Conservation (phyloP, 2,888 invertebrate genomes). For the Dicyrtoma fusca region DNA sequence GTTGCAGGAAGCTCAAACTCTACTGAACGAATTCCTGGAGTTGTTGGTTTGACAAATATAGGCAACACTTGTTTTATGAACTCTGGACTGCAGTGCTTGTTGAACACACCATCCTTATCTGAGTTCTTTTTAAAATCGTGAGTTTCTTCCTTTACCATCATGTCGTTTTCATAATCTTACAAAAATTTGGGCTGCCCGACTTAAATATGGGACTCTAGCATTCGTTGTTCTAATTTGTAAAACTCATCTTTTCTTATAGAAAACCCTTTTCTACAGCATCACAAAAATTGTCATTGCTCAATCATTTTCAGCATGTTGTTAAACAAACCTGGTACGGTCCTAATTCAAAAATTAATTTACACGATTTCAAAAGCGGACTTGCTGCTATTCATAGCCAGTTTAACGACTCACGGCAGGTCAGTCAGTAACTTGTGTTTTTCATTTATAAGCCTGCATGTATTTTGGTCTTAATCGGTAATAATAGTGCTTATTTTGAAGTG, state of each 20-base stretch:
- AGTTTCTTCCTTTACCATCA: slow-evolving; percentile 25
- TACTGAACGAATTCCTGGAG: slow-evolving; percentile 55
- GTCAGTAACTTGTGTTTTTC: background rate
- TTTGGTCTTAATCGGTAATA: background rate
- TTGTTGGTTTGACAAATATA: slow-evolving; percentile 65
- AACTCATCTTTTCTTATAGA: background rate
- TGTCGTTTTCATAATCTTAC: no score
- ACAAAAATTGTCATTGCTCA: slow-evolving; percentile 35
- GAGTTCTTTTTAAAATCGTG: slow-evolving; percentile 62
- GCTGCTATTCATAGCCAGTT: slow-evolving; percentile 67
- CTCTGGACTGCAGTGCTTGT: slow-evolving; percentile 65
- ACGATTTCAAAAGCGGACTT: slow-evolving; percentile 66
- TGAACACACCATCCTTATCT: slow-evolving; percentile 64
- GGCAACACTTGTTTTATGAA: slow-evolving; percentile 68
- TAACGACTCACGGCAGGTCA: slow-evolving; percentile 67
- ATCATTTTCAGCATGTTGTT: slow-evolving; percentile 49
- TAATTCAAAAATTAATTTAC: slow-evolving; percentile 40
- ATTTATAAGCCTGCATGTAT: background rate
- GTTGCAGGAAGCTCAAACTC: slow-evolving; percentile 26
- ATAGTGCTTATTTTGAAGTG: background rate
- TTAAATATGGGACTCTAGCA: no score
- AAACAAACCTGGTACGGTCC: slow-evolving; percentile 52
- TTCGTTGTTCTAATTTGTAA: background rate
- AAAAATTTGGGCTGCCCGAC: no score
- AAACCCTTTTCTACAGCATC: background rate